phyloP scores from a whole-genome alignment of 2,797 vertebrate genomes.

The Eulemur rubriventer region DNA sequence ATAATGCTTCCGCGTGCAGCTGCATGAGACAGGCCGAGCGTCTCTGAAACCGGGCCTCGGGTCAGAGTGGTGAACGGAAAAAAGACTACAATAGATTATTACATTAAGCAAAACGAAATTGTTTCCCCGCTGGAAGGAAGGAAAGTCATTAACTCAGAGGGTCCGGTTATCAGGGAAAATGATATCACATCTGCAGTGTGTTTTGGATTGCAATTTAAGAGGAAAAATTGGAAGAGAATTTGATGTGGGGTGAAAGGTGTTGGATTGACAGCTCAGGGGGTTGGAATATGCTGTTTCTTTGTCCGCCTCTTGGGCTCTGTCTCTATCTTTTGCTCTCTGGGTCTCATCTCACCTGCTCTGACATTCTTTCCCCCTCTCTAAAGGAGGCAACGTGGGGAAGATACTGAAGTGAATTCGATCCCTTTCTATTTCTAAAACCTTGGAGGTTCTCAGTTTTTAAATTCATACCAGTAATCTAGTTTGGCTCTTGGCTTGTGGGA shows the following conservation, averaged over 20 bases:
- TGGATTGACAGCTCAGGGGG: slow-evolving; percentile 35
- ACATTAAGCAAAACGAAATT: slow-evolving; percentile 49
- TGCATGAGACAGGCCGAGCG: background rate
- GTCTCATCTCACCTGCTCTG: background rate
- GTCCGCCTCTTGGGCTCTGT: background rate
- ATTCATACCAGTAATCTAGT: background rate
- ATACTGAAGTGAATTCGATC: background rate
- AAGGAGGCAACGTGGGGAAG: background rate
- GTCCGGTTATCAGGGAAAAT: slow-evolving; percentile 65
- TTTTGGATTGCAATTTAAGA: slow-evolving; percentile 74
- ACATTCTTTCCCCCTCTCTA: background rate
- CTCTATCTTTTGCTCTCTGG: background rate
- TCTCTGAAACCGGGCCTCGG: background rate
- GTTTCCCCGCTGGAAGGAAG: slow-evolving; percentile 24
- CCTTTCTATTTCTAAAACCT: background rate
- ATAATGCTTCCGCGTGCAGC: fast-evolving
- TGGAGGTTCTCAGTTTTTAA: background rate
- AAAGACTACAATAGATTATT: slow-evolving; percentile 25
- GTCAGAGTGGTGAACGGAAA: background rate
- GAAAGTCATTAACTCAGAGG: background rate
- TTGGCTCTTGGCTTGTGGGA: background rate
- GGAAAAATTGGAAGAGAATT: slow-evolving; percentile 61
- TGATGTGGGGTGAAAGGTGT: slow-evolving; percentile 52
- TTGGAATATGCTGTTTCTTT: background rate
- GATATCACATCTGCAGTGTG: slow-evolving; percentile 66